Evolutionary conservation across 1,140 invertebrate species (phyloP), one percentile per base, ranked within the genome.

Genomic region (Gonatopus flavifemur): DNA sequence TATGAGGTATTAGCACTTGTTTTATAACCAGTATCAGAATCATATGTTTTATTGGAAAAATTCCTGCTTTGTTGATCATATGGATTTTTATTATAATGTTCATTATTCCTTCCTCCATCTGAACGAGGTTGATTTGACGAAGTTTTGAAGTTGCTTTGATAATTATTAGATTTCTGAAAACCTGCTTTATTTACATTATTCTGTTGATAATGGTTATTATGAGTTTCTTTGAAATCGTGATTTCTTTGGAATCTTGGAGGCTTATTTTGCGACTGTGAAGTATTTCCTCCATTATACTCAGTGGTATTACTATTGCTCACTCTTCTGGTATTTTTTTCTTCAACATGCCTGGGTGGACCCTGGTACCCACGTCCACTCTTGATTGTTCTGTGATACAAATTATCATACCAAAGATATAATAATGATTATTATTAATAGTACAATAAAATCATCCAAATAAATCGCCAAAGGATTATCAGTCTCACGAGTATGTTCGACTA

Each of bases 211-310:
- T 59, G 52, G 10, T 33, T 9, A 55, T 47, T 64, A 9, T 69
- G 54, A 35, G 19, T 25, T 22, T 71, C 55, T n/a, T n/a, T n/a
- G n/a, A n/a, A n/a, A 24, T 67, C 64, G 30, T 70, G 72, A 53
- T 69, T 67, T 44, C 65, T 61, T 55, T 78, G 76, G 45, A 78
- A 78, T 45, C 75, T 56, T 4, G 76, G 75, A n/a, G 75, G 73
- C 50, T 69, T 77, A 2, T 55, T 58, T 47, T 76, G 73, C n/a
- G n/a, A n/a, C 32, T 69, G 54, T 22, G 48, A 45, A 41, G 40
- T 57, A 40, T 49, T 66, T 4, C 28, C 62, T 2, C 49, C 44
- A 21, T 62, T 53, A 15, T 72, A 67, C n/a, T 60, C 52, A 4
- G 4, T 8, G n/a, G 41, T 3, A 20, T 45, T 65, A 21, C 25